Percentiles rank a stretch among this genome's conserved stretches.
Conservation (phyloP, 2,888 invertebrate species). For the Meandrusa payeni region DNA sequence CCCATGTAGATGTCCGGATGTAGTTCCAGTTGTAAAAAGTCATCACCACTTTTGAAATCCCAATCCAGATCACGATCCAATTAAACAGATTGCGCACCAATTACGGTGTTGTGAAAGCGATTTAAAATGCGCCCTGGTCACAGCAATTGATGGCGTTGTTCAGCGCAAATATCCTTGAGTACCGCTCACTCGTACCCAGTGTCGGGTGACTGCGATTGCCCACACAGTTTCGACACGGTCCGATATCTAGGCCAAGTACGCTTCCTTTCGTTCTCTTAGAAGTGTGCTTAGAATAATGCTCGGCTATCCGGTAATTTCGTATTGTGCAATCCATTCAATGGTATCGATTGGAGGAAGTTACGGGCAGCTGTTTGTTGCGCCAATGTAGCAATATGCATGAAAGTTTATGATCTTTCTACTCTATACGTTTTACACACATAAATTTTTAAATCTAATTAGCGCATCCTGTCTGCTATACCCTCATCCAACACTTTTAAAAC, state of each 20-base stretch:
- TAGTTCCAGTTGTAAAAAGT: no score
- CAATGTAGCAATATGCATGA: no score
- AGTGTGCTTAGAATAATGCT: conserved; percentile 21
- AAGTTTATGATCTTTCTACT: no score
- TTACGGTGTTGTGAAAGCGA: conserved; percentile 13
- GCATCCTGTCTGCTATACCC: no score
- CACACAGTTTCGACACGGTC: conserved; percentile 41
- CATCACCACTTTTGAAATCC: no score
- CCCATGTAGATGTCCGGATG: no score
- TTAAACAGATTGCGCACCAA: not conserved
- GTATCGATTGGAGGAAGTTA: conserved; percentile 2
- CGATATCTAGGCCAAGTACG: conserved; percentile 63
- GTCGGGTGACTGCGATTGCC: conserved; percentile 36
- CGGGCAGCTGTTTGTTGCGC: conserved; percentile 1
- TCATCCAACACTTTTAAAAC: no score
- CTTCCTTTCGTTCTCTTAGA: conserved; percentile 51
- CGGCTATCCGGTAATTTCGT: conserved; percentile 18
- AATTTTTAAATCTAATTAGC: no score
- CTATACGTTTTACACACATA: no score
- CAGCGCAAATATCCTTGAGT: conserved; percentile 21
- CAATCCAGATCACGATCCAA: not conserved
- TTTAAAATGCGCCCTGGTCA: conserved; percentile 14
- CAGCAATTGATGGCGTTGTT: conserved; percentile 21
- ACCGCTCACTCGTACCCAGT: conserved; percentile 25
- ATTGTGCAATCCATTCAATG: conserved; percentile 14